Conservation (phyloP, 2,888 invertebrate genomes). For the Malthinus seriepunctatus region DNA sequence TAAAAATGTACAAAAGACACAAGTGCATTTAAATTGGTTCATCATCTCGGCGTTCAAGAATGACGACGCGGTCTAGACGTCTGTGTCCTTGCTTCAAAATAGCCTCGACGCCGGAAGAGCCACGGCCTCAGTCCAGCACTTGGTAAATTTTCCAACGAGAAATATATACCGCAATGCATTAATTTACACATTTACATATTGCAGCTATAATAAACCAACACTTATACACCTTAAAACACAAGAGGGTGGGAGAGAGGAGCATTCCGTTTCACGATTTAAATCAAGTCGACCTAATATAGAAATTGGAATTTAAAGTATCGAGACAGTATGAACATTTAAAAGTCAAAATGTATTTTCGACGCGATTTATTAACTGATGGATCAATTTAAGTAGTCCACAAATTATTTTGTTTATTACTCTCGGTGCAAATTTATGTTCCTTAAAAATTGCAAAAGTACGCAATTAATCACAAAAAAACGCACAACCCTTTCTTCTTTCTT, state of each 20-base stretch:
- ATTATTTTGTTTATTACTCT: too few species aligned
- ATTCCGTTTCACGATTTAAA: slow-evolving; percentile 6
- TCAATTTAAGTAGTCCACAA: too few species aligned
- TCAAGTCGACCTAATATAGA: neutral
- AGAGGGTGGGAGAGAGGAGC: neutral
- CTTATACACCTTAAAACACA: too few species aligned
- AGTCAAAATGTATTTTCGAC: too few species aligned
- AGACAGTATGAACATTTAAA: too few species aligned
- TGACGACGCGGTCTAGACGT: slow-evolving; percentile 47
- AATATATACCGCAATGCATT: neutral
- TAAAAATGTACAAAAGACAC: neutral
- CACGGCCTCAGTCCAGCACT: slow-evolving; percentile 44
- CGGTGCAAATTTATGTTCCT: too few species aligned
- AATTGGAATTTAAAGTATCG: too few species aligned
- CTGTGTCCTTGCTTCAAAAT: slow-evolving; percentile 52
- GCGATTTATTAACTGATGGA: too few species aligned
- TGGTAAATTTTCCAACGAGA: slow-evolving; percentile 15
- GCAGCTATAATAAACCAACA: neutral
- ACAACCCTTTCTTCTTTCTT: too few species aligned
- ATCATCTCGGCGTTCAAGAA: slow-evolving; percentile 25
- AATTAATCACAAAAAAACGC: too few species aligned
- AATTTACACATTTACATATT: slow-evolving; percentile 17
- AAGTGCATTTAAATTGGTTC: slow-evolving; percentile 5
- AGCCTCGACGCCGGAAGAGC: slow-evolving; percentile 52
- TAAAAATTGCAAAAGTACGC: too few species aligned